These are phyloP conservation scores for Gobius niger DNA, from an alignment of 2,113 vertebrate genomes.

Conservation along the genomic window DNA sequence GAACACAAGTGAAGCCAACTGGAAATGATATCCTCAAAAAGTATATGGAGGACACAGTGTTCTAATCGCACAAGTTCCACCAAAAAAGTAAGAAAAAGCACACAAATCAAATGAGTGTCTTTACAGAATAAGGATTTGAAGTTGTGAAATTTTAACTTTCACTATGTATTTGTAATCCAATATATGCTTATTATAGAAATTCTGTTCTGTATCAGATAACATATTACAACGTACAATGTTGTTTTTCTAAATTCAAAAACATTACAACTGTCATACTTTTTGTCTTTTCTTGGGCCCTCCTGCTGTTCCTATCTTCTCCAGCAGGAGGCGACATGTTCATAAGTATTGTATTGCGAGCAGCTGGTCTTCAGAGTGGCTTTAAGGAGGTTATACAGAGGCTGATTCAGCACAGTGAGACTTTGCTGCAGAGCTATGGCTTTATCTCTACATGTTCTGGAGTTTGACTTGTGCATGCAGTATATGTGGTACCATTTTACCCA, in stretches of 20 bases:
- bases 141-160: no score
- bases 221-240: no score
- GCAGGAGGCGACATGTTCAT: slow-evolving; percentile 57
- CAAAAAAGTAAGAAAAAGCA: no score
- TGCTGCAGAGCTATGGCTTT: slow-evolving; percentile 5
- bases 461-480: slow-evolving; percentile 10
- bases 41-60: not conserved
- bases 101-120: no score
- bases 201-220: no score
- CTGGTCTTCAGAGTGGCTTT: slow-evolving; percentile 15
- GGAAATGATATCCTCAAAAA: slow-evolving; percentile 1
- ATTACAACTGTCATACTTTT: no score
- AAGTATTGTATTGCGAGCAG: slow-evolving; percentile 5
- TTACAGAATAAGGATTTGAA: no score
- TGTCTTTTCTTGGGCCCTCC: not conserved
- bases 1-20: slow-evolving; percentile 1
- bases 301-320: slow-evolving; percentile 50
- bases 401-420: slow-evolving; percentile 44
- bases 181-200: no score
- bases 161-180: no score
- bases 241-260: no score
- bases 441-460: slow-evolving; percentile 11
- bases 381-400: slow-evolving; percentile 29
- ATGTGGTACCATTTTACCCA: not conserved
- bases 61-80: no score